Base-by-base conservation (phyloP, 2,797 vertebrate species). In the Microctenopoma steveboyesi region DNA sequence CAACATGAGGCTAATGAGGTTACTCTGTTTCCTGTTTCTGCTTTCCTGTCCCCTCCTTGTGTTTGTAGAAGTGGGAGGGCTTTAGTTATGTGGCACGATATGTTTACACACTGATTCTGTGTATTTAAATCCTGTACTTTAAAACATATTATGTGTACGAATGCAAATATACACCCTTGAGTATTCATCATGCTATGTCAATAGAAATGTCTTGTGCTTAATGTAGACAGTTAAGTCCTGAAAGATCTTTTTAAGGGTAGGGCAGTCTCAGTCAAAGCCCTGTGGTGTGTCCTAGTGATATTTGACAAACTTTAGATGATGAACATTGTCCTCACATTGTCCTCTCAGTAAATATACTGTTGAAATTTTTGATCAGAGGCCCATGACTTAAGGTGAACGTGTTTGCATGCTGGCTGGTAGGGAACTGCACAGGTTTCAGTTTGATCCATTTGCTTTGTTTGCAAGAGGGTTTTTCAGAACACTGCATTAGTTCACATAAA, bases 1-100 rank as follows among this genome's bases (percentile, higher is more conserved):
- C 78, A n/a, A 79, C 76, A 68, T 11, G n/a, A 58, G 83, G 83
- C 79, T 92, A 92, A 91, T 88, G 86, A 89, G 90, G 86, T 91
- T 90, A 81, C 85, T 74, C 69, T 55, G 65, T 74, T 89, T 91
- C 89, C 89, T 87, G 84, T 82, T 91, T 81, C 75, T 69, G 83
- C 72, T 76, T 89, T 90, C 86, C 88, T 89, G 82, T 83, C 68
- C 64, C 64, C 64, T 75, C 67, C 64, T 69, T 25, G 45, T 74
- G 62, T 82, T 63, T 74, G 65, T 56, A 46, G 37, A 63, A 57
- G 67, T 65, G 64, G 56, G 68, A 52, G 66, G 58, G 54, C 68
- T 72, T 64, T 59, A 39, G 49, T 42, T 75, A 49, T 61, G 49
- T 57, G 65, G 57, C 73, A 51, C 37, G 39, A 62, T 40, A 72